Conservation (phyloP, 64 coral and sea anemone species). For the Dendrophyllia cribrosa region DNA sequence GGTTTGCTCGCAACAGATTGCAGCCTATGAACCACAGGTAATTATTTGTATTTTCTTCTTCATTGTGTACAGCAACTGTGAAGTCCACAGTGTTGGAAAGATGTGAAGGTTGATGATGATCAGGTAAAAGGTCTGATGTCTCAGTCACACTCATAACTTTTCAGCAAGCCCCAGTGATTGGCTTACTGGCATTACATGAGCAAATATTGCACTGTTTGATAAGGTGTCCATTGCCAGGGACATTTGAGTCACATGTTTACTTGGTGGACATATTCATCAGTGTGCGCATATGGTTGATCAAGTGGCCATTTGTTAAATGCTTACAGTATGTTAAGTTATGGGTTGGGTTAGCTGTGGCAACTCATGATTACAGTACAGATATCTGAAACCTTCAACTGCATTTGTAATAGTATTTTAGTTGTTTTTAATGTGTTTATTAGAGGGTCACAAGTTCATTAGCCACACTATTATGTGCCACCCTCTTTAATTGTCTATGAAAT, state of each 20-base stretch:
- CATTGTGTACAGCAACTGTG: background rate
- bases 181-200: constrained; percentile 13
- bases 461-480: no score
- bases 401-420: background rate
- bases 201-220: background rate
- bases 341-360: constrained; percentile 7
- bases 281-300: constrained; percentile 22
- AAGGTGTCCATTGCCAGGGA: constrained; percentile 10
- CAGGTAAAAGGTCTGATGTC: constrained; percentile 44
- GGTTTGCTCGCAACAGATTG: background rate
- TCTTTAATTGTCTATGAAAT: no score
- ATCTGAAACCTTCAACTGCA: constrained; percentile 31
- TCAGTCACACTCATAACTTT: constrained; percentile 19
- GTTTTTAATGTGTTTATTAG: no score
- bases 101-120: constrained; percentile 21
- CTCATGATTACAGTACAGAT: constrained; percentile 38
- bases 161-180: constrained; percentile 3
- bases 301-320: constrained; percentile 31
- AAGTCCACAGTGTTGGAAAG: background rate
- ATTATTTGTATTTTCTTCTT: no score
- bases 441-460: no score
- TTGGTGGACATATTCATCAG: background rate
- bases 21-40: constrained; percentile 3
- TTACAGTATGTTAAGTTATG: background rate
- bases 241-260: background rate